A percentile compares a stretch with the other conserved stretches of the same genome.
Conservation (phyloP, 2,113 vertebrate genomes). For the Penelope pileata region DNA sequence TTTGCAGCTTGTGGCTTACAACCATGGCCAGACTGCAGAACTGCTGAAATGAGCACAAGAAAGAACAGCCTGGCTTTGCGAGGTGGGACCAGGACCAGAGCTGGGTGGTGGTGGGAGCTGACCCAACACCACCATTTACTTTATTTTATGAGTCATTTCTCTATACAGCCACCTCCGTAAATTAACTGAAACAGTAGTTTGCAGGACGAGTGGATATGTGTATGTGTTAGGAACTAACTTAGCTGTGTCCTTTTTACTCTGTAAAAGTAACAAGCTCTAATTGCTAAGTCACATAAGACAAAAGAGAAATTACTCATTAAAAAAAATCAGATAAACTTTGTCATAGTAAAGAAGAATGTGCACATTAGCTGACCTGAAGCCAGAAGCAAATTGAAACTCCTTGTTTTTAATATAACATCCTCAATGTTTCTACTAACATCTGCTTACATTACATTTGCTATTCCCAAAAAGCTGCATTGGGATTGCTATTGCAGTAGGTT, state of each 20-base stretch:
- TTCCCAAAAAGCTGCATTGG: background rate
- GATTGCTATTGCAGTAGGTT: background rate
- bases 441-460: background rate
- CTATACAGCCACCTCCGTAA: background rate
- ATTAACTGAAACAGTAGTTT: background rate
- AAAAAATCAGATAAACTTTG: background rate
- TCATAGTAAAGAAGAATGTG: background rate
- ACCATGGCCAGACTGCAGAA: background rate
- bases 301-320: background rate
- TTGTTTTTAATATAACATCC: background rate
- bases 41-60: background rate
- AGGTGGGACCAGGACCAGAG: rapidly evolving
- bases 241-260: background rate
- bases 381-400: background rate
- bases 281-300: background rate
- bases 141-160: background rate
- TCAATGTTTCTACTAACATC: background rate
- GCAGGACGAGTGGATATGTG: background rate
- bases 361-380: background rate
- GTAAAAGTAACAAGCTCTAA: background rate
- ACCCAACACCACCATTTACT: background rate
- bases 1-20: background rate
- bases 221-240: background rate
- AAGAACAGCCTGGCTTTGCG: background rate
- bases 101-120: background rate